Conservation (phyloP, 2,113 vertebrate genomes). For the Charina bottae region DNA sequence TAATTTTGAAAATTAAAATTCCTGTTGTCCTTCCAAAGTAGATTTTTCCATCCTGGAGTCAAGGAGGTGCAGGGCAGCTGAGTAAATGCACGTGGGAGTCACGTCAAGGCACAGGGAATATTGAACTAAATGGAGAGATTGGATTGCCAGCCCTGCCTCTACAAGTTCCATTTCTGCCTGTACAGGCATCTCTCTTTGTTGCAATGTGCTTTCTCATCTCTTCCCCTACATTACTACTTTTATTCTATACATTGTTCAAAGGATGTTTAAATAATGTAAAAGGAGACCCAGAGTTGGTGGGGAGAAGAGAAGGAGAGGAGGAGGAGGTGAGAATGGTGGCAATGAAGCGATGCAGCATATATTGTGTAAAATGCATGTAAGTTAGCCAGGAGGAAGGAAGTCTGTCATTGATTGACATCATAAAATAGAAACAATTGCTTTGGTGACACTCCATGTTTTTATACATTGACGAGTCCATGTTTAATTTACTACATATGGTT, state of each 20-base stretch:
- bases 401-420: constrained; percentile 51
- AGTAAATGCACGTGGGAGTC: neutral
- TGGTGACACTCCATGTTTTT: constrained; percentile 64
- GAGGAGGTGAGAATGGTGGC: neutral
- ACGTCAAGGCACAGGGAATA: neutral
- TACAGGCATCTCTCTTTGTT: neutral
- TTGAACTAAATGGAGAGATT: neutral
- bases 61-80: neutral
- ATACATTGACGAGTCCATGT: constrained; percentile 69
- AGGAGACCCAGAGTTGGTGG: neutral
- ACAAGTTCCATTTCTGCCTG: neutral
- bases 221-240: neutral
- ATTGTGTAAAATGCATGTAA: constrained; percentile 36
- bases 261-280: neutral
- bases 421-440: constrained; percentile 58
- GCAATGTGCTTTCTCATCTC: neutral
- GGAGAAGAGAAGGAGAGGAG: neutral
- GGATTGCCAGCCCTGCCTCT: neutral
- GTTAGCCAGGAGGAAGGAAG: constrained; percentile 12
- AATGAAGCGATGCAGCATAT: neutral
- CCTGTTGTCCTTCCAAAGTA: neutral
- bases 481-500: constrained; percentile 72
- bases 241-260: neutral
- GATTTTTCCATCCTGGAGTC: neutral
- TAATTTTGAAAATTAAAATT: neutral